Evolutionary conservation across 2,888 invertebrate species (phyloP).

Genomic region (Plebejus anna): DNA sequence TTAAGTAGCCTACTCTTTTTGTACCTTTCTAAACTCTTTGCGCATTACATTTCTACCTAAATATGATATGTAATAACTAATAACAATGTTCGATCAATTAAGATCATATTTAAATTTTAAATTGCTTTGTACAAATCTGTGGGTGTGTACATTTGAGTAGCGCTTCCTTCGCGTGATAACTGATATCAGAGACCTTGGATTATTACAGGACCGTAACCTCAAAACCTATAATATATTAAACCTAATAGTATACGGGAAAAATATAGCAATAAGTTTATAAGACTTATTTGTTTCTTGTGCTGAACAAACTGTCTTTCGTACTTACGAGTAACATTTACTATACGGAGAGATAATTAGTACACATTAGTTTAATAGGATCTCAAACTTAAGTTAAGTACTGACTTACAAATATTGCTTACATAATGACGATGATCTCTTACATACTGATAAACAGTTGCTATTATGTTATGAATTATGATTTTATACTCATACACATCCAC

Average conservation of each 20-base stretch:
- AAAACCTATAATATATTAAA: slow-evolving; percentile 11
- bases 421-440: no score
- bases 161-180: slow-evolving; percentile 4
- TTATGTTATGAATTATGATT: no score
- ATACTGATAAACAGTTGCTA: no score
- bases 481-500: no score
- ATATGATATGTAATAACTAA: neutral
- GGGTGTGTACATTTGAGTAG: slow-evolving; percentile 9
- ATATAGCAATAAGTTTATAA: neutral
- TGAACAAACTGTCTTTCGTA: no score
- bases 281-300: no score
- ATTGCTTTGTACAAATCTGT: slow-evolving; percentile 2
- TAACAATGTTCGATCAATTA: neutral
- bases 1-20: neutral
- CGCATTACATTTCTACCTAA: neutral
- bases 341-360: no score
- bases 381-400: no score
- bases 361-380: no score
- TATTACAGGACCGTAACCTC: neutral
- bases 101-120: slow-evolving; percentile 6
- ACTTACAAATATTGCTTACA: no score
- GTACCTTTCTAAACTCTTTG: neutral
- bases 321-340: no score
- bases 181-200: neutral
- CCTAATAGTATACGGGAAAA: neutral